Base-by-base conservation (phyloP, 1,140 invertebrate genomes). In the Heliothis subflexa region DNA sequence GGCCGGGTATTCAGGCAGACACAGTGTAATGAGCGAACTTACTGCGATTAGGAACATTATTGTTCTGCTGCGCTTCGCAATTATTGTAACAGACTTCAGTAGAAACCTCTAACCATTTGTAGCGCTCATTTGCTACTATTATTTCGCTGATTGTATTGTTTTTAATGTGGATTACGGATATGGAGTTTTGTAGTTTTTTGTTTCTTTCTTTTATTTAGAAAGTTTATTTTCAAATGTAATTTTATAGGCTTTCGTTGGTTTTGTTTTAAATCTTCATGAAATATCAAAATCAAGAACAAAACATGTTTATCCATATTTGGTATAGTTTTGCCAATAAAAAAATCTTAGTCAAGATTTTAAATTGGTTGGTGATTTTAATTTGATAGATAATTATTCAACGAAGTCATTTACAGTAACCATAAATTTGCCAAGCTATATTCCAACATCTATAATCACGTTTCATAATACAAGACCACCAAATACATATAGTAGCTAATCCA, bases 1-100 rank as follows among this genome's bases (percentile, higher is more conserved):
- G 55, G 45, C 55, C 18, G 50, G 9, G 74, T 59, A 70, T 14
- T 28, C 25, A 40, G 76, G 21, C 49, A 18, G 18, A 57, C 52
- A 59, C 64, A 78, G 76, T 54, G 50, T 78, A 78, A 78, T 78
- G 57, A 78, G 77, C 14, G 50, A 72, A 72, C 55, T 78, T 78
- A 25, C 50, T 68, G 64, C 54, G 77, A 78, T 78, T 78, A 62
- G 77, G 68, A 62, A 72, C 45, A 47, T 78, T 61, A 78, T 78
- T 78, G 77, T 78, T 72, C 77, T 54, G 49, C 55, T 62, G 68
- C 64, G 64, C 49, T 78, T 47, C 75, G 55, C 55, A 55, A 71
- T 71, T 78, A 78, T 59, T 78, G 76, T 78, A 59, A 71, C 76
- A 14, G 76, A 70, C 76, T 57, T 78, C 71, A 57, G 18, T 40